Evolutionary conservation across 1,140 invertebrate genomes (phyloP).

Genomic region (Schlechtendalia chinensis): DNA sequence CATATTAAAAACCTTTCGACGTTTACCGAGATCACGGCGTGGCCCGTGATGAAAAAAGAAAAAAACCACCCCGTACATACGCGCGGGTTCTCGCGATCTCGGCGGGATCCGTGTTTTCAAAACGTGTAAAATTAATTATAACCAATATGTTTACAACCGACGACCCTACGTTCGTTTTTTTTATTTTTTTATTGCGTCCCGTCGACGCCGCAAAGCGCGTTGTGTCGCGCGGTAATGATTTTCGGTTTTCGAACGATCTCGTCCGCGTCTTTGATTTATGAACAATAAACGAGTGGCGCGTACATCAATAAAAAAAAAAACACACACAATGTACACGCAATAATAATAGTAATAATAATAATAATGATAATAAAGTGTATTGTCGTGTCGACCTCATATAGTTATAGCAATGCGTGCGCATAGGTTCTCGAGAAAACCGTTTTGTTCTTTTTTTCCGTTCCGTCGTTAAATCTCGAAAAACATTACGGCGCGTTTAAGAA

Average conservation of each 20-base stretch:
- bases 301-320: too few species aligned
- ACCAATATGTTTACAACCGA: constrained; percentile 5
- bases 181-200: not conserved
- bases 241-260: not conserved
- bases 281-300: not conserved
- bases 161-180: too few species aligned
- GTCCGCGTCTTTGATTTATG: constrained; percentile 10
- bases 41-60: too few species aligned
- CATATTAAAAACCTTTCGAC: too few species aligned
- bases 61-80: too few species aligned
- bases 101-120: constrained; percentile 28
- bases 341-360: not conserved
- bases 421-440: not conserved
- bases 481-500: not conserved
- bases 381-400: too few species aligned
- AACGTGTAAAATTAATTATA: constrained; percentile 36
- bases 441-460: not conserved
- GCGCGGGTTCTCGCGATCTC: not conserved
- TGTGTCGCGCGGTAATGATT: not conserved
- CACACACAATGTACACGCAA: not conserved
- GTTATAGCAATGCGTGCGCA: too few species aligned
- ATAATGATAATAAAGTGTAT: not conserved
- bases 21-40: too few species aligned
- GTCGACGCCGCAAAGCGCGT: too few species aligned
- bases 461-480: not conserved